Base-by-base conservation (phyloP, 2,888 invertebrate species). In the Cephalotes varians region DNA sequence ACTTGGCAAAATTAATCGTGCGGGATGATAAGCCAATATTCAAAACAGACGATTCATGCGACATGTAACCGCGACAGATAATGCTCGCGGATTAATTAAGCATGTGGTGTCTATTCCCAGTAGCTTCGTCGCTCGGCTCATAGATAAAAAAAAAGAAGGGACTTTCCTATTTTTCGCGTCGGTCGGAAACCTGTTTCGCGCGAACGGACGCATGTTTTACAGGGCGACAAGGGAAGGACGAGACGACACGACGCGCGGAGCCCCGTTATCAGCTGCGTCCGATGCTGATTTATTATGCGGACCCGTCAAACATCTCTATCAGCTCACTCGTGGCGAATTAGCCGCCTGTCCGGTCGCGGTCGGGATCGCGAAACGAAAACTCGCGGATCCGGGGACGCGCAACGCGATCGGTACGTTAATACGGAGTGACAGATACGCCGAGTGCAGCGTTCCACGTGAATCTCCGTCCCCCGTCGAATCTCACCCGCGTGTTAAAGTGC, bases 31-130 rank as follows among this genome's bases (percentile, higher is more conserved):
- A 91, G 83, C 81, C 87, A 88, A 90, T 88, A 92, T 90, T 89
- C 88, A 82, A 85, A 89, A 91, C 90, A 90, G 84, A 90, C 69
- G 83, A 67, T 87, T 91, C 93, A 91, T 92, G 79, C 82, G 84
- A 85, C 85, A 88, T 83, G 89, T 91, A 88, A 84, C 83, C 51
- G 65, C 71, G 85, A 67, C 56, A 87, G 91, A 93, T 91, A 93
- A 93, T 90, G 81, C 86, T 90, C 88, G 91, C 92, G 90, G 90
- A 92, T 93, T 93, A 93, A 93, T 93, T 92, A 93, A 90, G 88
- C 88, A 67, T 31, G 81, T 51, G 83, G 86, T 81, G 71, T 72
- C 81, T 76, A 73, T 79, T 67, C 71, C 47, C 69, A 69, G 31
- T 80, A 71, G 49, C n/a, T 44, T 28, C 25, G 34, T 56, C 82